Percentiles rank a stretch among this genome's conserved stretches.
These are phyloP conservation scores for Muscicapa adusta DNA, from an alignment of 2,113 vertebrate species.

Conservation along the genomic window DNA sequence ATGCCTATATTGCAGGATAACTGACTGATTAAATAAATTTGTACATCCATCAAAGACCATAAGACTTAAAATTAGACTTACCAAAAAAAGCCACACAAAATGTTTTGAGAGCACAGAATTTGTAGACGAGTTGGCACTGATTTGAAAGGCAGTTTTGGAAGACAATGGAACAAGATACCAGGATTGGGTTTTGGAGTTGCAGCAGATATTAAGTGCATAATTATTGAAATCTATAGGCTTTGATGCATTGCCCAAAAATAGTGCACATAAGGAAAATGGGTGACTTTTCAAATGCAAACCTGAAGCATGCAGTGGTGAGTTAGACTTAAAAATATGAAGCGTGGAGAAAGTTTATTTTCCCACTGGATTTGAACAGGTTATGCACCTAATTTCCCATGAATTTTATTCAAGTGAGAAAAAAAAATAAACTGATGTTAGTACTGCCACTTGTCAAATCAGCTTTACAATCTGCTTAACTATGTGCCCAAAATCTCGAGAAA, in stretches of 20 bases:
- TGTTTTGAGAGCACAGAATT: neutral
- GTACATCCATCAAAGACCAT: conserved; percentile 17
- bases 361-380: neutral
- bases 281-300: neutral
- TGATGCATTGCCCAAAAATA: neutral
- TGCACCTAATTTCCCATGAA: neutral
- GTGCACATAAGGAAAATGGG: neutral
- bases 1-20: neutral
- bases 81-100: neutral
- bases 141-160: neutral
- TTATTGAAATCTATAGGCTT: neutral
- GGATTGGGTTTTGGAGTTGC: neutral
- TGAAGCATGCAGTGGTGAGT: neutral
- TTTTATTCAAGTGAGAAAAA: neutral
- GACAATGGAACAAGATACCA: neutral
- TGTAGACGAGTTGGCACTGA: neutral
- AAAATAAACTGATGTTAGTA: neutral
- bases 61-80: conserved; percentile 26
- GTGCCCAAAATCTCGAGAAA: neutral
- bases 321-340: neutral
- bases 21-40: conserved; percentile 31
- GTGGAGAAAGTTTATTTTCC: neutral
- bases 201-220: neutral
- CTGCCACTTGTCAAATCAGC: neutral
- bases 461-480: neutral